Conservation (phyloP, 1,140 invertebrate genomes). For the Aphelenchoides besseyi region DNA sequence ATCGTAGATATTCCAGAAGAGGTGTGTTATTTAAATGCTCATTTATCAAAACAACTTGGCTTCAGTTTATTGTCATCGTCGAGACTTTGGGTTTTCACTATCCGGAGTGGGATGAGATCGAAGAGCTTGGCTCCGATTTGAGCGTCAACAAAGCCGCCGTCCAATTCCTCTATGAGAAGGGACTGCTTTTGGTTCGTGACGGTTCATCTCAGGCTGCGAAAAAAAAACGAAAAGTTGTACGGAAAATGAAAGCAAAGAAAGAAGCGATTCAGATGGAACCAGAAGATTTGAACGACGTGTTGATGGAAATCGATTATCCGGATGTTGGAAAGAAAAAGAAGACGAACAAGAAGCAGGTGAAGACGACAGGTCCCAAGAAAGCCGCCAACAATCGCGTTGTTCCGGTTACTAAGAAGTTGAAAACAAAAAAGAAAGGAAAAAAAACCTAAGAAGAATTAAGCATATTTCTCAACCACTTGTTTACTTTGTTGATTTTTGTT, state of each 20-base stretch:
- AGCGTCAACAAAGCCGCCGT: not conserved
- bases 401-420: too few relatives aligned
- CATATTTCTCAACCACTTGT: too few relatives aligned
- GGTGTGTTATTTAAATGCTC: conserved; percentile 19
- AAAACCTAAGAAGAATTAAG: too few relatives aligned
- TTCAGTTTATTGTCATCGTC: not conserved
- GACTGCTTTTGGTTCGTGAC: conserved; percentile 6
- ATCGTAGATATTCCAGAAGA: conserved; percentile 40
- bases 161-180: not conserved
- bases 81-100: not conserved
- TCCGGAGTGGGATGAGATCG: not conserved
- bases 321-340: too few relatives aligned
- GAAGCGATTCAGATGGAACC: too few relatives aligned
- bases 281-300: too few relatives aligned
- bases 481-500: too few relatives aligned
- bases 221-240: not conserved
- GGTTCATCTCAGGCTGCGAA: not conserved
- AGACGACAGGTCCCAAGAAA: too few relatives aligned
- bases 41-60: not conserved
- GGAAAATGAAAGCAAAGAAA: not conserved
- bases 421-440: too few relatives aligned
- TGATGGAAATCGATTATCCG: too few relatives aligned
- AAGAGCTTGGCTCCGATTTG: not conserved
- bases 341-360: too few relatives aligned
- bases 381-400: too few relatives aligned